Conservation (phyloP, 2,797 vertebrate genomes). For the Alcedo atthis region DNA sequence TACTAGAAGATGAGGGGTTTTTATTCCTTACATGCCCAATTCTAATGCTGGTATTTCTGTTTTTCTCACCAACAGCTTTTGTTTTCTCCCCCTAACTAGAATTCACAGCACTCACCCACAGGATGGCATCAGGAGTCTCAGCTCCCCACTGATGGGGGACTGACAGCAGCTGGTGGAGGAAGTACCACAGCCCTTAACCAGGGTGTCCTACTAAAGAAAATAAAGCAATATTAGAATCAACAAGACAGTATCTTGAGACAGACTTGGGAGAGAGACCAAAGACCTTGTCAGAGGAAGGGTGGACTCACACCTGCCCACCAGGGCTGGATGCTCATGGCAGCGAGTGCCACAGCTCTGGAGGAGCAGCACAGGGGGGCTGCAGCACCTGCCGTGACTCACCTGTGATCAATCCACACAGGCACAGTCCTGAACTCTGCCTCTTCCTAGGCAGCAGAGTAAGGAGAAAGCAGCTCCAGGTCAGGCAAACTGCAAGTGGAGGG, state of each 20-base stretch:
- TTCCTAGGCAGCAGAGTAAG: background rate
- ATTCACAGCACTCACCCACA: slow-evolving; percentile 62
- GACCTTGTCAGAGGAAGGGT: background rate
- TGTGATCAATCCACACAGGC: background rate
- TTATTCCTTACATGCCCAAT: background rate
- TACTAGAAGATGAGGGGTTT: rapidly evolving
- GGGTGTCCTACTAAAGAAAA: slow-evolving; percentile 5
- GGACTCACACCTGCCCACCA: rapidly evolving
- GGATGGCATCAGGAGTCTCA: slow-evolving; percentile 57
- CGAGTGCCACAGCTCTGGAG: background rate
- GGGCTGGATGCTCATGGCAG: background rate
- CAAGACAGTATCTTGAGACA: rapidly evolving
- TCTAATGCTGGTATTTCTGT: background rate
- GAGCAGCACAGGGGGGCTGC: background rate
- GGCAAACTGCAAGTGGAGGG: background rate
- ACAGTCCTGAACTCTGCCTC: background rate
- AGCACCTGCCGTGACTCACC: background rate
- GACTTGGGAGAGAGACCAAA: background rate
- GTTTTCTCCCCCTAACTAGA: background rate
- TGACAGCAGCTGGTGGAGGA: slow-evolving; percentile 2
- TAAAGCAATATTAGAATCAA: background rate
- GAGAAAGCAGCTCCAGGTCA: slow-evolving; percentile 8
- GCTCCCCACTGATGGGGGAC: background rate
- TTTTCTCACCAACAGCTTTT: background rate
- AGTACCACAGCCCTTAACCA: background rate